These are phyloP conservation scores for Sceliomorpha sp. DNA, from an alignment of 2,888 invertebrate genomes.

Conservation along the genomic window DNA sequence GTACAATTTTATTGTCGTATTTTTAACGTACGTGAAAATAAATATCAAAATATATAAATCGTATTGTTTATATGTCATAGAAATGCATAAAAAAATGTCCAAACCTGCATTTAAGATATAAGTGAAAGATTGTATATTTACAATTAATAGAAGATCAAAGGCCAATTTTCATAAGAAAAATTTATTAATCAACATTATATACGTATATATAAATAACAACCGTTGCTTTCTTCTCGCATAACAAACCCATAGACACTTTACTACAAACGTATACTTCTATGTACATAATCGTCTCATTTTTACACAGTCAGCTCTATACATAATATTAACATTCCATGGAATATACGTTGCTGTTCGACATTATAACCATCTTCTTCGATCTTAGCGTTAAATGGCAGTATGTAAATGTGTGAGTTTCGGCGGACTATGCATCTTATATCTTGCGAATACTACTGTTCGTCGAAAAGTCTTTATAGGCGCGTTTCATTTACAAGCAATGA, in stretches of 20 bases:
- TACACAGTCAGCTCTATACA: slow-evolving; percentile 69
- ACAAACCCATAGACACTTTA: slow-evolving; percentile 77
- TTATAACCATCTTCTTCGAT: slow-evolving; percentile 69
- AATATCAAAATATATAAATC: no score
- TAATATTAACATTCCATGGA: slow-evolving; percentile 74
- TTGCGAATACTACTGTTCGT: no score
- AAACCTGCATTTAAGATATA: slow-evolving; percentile 18
- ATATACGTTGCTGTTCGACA: slow-evolving; percentile 72
- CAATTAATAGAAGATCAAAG: slow-evolving; percentile 72
- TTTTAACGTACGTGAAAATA: no score
- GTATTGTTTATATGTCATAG: no score
- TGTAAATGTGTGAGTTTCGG: no score
- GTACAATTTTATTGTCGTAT: no score
- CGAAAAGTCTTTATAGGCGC: no score
- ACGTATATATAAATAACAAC: slow-evolving; percentile 70
- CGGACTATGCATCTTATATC: no score
- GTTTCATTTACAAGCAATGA: no score
- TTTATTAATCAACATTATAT: slow-evolving; percentile 78
- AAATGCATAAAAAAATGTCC: slow-evolving; percentile 22
- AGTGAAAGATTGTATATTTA: slow-evolving; percentile 23
- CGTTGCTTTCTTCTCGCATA: slow-evolving; percentile 73
- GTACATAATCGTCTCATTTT: slow-evolving; percentile 69
- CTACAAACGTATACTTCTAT: slow-evolving; percentile 70
- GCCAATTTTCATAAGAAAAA: slow-evolving; percentile 78
- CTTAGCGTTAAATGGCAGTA: no score